These are phyloP conservation scores for Caranx melampygus DNA, from an alignment of 2,113 vertebrate genomes.

Conservation along the genomic window DNA sequence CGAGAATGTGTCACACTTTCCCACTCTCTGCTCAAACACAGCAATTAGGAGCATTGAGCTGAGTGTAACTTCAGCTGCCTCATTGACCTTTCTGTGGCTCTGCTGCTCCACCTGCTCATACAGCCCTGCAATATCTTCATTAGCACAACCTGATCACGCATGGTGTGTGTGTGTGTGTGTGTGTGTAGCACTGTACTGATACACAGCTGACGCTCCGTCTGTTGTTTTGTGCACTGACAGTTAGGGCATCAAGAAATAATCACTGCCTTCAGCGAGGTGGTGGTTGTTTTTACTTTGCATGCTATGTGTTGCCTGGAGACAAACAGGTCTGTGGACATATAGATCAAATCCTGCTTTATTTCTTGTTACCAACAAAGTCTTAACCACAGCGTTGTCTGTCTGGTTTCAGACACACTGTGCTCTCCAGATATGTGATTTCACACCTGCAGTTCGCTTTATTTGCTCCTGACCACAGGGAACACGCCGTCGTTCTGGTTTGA, in stretches of 20 bases:
- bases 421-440: not conserved
- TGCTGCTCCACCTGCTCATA: constrained; percentile 10
- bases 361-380: not conserved
- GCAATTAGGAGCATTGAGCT: constrained; percentile 61
- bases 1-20: constrained; percentile 47
- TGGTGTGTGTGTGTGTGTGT: not conserved
- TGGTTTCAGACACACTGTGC: not conserved
- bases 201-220: not conserved
- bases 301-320: not conserved
- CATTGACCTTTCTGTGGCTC: constrained; percentile 63
- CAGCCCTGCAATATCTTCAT: constrained; percentile 50
- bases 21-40: constrained; percentile 47
- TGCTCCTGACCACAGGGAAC: not conserved
- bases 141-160: constrained; percentile 35
- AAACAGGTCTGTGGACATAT: not conserved
- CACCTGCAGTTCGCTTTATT: not conserved
- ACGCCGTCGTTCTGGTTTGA: no score
- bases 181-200: not conserved
- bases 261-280: not conserved
- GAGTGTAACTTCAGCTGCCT: constrained; percentile 61
- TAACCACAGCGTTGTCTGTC: not conserved
- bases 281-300: not conserved
- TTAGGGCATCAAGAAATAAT: constrained; percentile 7
- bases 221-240: not conserved
- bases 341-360: not conserved